Conservation (phyloP, 2,113 vertebrate species). For the Tiliqua scincoides region DNA sequence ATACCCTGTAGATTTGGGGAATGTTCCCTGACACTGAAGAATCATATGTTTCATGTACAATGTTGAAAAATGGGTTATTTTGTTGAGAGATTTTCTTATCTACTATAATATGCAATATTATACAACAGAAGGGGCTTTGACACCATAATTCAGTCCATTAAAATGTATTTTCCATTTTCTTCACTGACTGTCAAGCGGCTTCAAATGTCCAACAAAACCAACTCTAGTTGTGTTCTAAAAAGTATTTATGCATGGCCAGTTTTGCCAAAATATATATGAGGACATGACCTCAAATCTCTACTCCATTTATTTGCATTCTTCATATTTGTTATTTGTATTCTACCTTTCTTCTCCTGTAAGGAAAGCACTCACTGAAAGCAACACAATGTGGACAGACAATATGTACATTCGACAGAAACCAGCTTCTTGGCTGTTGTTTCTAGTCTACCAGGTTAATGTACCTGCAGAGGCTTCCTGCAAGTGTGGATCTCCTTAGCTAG, state of each 20-base stretch:
- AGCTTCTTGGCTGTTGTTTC: too few relatives aligned
- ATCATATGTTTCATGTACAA: conserved; percentile 42
- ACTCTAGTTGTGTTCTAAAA: not conserved
- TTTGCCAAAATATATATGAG: not conserved
- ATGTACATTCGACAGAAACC: not conserved
- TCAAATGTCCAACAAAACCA: not conserved
- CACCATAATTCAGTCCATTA: conserved; percentile 17
- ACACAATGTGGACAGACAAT: not conserved
- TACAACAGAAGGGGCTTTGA: not conserved
- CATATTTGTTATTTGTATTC: too few relatives aligned
- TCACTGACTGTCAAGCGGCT: not conserved
- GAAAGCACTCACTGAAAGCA: not conserved
- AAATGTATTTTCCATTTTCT: not conserved
- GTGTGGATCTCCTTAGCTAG: not conserved
- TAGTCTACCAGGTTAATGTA: not conserved
- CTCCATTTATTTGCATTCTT: too few relatives aligned
- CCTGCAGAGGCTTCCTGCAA: not conserved
- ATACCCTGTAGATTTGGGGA: conserved; percentile 58
- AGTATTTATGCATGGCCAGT: not conserved
- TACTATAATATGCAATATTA: not conserved
- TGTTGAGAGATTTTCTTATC: conserved; percentile 40
- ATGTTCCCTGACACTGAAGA: conserved; percentile 59
- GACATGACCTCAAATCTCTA: not conserved
- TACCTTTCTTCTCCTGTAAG: too few relatives aligned
- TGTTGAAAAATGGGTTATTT: conserved; percentile 38